Conservation (phyloP, 2,888 invertebrate genomes). For the Chymomyza amoena region DNA sequence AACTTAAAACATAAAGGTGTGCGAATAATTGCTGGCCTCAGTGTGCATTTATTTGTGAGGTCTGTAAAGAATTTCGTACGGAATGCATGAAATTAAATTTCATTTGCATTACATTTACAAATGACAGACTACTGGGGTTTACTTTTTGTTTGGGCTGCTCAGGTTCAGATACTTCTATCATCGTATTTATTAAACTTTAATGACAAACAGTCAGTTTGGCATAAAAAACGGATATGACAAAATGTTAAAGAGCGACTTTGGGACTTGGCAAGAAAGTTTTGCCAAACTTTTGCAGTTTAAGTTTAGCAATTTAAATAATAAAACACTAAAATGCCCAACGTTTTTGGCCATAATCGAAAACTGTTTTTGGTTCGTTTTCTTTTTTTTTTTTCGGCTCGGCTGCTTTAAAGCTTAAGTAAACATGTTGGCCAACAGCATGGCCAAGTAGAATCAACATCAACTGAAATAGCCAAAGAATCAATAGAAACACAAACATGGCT, state of each 20-base stretch:
- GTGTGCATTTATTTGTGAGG: background rate
- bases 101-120: conserved; percentile 3
- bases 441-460: conserved; percentile 20
- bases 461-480: conserved; percentile 13
- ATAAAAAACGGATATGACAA: background rate
- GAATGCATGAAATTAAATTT: conserved; percentile 17
- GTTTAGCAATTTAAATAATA: conserved; percentile 8
- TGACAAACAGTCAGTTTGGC: background rate
- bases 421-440: conserved; percentile 37
- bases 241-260: background rate
- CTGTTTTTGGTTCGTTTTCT: conserved; percentile 51
- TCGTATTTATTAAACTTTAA: background rate
- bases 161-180: background rate
- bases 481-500: conserved; percentile 33
- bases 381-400: conserved; percentile 9
- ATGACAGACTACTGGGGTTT: background rate
- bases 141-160: background rate
- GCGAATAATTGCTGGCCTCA: background rate
- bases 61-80: background rate
- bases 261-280: background rate
- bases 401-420: conserved; percentile 27
- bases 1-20: background rate
- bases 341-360: conserved; percentile 23
- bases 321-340: conserved; percentile 7
- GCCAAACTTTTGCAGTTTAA: background rate